Evolutionary conservation across 2,113 vertebrate genomes (phyloP).

Genomic region (Pongo abelii): DNA sequence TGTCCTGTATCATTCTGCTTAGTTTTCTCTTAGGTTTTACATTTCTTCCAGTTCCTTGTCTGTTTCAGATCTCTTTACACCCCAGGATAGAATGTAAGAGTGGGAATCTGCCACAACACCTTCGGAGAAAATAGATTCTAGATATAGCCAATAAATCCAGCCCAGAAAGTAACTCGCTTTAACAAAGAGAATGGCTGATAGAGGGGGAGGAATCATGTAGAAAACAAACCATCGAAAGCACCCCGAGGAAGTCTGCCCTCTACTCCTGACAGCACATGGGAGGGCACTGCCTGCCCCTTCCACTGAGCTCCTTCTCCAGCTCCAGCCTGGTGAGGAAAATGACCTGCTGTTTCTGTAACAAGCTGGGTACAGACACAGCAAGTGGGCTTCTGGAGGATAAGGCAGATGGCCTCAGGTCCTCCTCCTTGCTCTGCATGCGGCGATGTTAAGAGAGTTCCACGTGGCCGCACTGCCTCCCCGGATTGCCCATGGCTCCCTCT

Average conservation of each 20-base stretch:
- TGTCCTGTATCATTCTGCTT: background rate
- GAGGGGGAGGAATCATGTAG: background rate
- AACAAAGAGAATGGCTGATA: constrained; percentile 17
- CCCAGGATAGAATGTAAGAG: constrained; percentile 7
- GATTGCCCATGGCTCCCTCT: background rate
- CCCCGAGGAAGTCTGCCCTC: background rate
- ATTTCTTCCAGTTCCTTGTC: constrained; percentile 55
- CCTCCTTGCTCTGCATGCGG: background rate
- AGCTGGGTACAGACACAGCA: background rate
- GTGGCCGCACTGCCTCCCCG: background rate
- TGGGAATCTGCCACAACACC: background rate
- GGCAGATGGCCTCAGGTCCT: background rate
- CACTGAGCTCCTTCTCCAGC: background rate
- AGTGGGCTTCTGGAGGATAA: background rate
- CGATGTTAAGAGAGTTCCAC: background rate
- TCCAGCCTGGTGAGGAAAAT: background rate
- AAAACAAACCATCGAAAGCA: background rate
- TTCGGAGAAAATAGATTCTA: constrained; percentile 68
- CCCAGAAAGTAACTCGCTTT: constrained; percentile 37
- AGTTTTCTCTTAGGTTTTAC: constrained; percentile 22
- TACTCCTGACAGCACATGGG: background rate
- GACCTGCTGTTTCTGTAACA: background rate
- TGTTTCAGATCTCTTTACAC: constrained; percentile 56
- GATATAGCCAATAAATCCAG: constrained; percentile 65
- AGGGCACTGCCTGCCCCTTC: background rate